Conservation (phyloP, 2,888 invertebrate genomes). For the Noctuana brunneofusca region DNA sequence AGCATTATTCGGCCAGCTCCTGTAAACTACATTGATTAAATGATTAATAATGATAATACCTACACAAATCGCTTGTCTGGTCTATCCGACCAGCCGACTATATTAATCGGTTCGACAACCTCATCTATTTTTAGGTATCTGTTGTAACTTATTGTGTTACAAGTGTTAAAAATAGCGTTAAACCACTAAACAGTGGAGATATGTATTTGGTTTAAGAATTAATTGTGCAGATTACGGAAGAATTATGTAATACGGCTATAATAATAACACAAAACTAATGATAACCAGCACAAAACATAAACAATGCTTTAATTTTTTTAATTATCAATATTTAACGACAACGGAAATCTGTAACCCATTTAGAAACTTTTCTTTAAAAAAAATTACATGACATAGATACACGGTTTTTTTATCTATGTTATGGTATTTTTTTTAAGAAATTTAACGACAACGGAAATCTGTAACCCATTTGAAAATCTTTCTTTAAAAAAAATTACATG, state of each 20-base stretch:
- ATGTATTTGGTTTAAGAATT: slow-evolving; percentile 8
- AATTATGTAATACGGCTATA: background rate
- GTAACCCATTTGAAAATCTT: no score
- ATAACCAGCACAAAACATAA: no score
- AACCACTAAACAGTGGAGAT: slow-evolving; percentile 1
- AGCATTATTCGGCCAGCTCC: background rate
- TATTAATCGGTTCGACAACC: slow-evolving; percentile 31
- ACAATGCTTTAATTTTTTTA: no score
- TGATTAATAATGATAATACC: background rate
- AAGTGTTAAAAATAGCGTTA: slow-evolving; percentile 18
- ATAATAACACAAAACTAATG: no score
- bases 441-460: no score
- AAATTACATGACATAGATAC: no score
- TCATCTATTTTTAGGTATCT: slow-evolving; percentile 24
- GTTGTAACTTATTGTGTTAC: slow-evolving; percentile 10
- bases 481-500: no score
- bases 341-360: no score
- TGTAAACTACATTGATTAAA: background rate
- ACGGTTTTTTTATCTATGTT: no score
- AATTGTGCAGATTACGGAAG: background rate
- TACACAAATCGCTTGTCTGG: slow-evolving; percentile 8
- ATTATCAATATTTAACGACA: no score
- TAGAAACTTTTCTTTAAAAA: no score
- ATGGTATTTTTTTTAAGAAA: no score
- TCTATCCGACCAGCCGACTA: background rate